Evolutionary conservation across 2,888 invertebrate genomes (phyloP), one percentile per base, ranked within the genome.

Genomic region (Siphlonurus alternatus): DNA sequence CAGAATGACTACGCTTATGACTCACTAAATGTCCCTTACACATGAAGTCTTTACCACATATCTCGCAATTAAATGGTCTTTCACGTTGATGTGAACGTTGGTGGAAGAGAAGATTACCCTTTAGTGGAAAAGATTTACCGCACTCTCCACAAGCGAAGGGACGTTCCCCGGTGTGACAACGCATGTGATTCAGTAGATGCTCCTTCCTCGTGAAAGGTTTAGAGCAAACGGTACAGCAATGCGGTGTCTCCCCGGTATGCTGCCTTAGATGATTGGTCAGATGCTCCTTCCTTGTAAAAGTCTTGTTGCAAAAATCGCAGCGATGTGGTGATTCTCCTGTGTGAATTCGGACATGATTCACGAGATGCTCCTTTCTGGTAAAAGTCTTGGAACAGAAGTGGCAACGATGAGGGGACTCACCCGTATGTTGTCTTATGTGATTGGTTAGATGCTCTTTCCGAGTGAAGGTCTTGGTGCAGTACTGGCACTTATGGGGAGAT

Each of bases 31-130:
- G 89, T 78, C 90, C 89, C 80, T 91, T 91, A 76, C 89, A 90
- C 80, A 90, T 87, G 74, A 91, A 91, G 74, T 89, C 89, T 75
- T 91, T 91, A 59, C 88, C 87, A 72, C 91, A 91, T 63, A 91
- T 78, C 70, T 90, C 90, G 73, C 91, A 91, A 63, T 86, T 80
- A 76, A 87, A 89, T 1, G 83, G 84, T 65, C 85, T 78, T 68
- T 83, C 82, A 73, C 90, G 90, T 71, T 87, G 88, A 76, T 92
- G 91, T 68, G 91, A 90, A 66, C 91, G 82, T 76, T 89, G 88
- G 74, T 92, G 91, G 79, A 91, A 91, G 68, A 92, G 79, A 61
- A 91, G 77, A 73, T 91, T 90, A 65, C 88, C 89, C 77, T 89
- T 90, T 61, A 90, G 77, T 0, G 89, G 89, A 78, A 91, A 91